Evolutionary conservation across 2,797 vertebrate genomes (phyloP).

Genomic region (Arctocebus calabarensis): DNA sequence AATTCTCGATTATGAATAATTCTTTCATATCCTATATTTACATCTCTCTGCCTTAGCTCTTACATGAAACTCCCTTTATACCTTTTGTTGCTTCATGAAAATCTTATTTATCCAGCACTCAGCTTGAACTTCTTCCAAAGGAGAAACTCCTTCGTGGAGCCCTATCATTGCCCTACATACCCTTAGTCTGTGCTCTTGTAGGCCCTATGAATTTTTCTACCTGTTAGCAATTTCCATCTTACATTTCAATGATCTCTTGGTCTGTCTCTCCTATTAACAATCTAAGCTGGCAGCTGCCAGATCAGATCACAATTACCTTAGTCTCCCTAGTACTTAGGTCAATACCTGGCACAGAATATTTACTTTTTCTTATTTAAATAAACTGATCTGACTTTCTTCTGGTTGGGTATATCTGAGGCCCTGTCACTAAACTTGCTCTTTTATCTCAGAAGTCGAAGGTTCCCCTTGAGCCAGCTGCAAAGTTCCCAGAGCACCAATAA

Average conservation of each 20-base stretch:
- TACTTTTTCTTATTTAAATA: constrained; percentile 35
- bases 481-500: constrained; percentile 80
- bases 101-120: neutral
- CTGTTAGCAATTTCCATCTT: neutral
- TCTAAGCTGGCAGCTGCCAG: neutral
- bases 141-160: neutral
- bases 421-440: neutral
- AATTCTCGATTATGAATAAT: neutral
- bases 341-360: neutral
- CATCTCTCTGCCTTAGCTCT: neutral
- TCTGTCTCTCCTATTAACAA: neutral
- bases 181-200: neutral
- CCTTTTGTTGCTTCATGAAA: neutral
- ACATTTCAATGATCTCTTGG: neutral
- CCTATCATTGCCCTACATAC: neutral
- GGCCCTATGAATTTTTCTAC: neutral
- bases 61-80: neutral
- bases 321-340: neutral
- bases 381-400: neutral
- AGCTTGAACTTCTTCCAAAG: neutral
- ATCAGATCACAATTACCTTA: neutral
- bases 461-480: constrained; percentile 82
- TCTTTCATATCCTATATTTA: neutral
- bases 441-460: constrained; percentile 81
- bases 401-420: constrained; percentile 33